Percentiles rank a stretch among this genome's conserved stretches.
phyloP scores from a whole-genome alignment of 2,888 invertebrate genomes.

The Stenolophus ochropezus region DNA sequence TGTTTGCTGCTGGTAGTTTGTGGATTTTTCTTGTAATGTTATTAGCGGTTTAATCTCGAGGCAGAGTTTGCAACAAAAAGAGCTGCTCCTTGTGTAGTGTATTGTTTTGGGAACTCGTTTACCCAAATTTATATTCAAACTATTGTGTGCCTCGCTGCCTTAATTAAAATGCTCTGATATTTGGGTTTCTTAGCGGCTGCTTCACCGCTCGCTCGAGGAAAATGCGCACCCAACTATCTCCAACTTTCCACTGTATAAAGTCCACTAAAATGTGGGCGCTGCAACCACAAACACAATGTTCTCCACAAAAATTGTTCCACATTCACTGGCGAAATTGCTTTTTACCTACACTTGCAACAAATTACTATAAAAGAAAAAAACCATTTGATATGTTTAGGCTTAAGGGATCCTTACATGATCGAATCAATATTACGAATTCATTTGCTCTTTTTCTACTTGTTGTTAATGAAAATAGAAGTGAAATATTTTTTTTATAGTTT shows the following conservation, averaged over 20 bases:
- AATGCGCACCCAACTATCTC: conserved; percentile 11
- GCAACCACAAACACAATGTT: not conserved
- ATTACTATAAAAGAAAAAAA: not conserved
- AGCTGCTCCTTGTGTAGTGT: not conserved
- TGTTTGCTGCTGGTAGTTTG: not conserved
- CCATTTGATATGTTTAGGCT: too few relatives aligned
- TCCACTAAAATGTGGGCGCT: not conserved
- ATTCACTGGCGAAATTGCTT: not conserved
- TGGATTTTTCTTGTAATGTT: not conserved
- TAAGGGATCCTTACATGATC: too few relatives aligned
- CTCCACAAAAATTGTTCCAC: not conserved
- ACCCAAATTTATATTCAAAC: conserved; percentile 31
- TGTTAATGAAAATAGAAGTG: too few relatives aligned
- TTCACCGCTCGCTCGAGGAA: not conserved
- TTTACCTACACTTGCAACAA: not conserved
- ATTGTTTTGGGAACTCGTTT: conserved; percentile 12
- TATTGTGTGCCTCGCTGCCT: conserved; percentile 14
- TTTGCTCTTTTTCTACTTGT: too few relatives aligned
- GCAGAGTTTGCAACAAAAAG: not conserved
- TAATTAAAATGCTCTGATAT: conserved; percentile 21
- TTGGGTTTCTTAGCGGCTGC: conserved; percentile 8
- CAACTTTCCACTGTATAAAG: conserved; percentile 4
- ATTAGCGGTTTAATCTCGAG: not conserved
- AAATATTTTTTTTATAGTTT: too few relatives aligned
- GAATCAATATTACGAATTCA: too few relatives aligned